Conservation (phyloP, 1,140 invertebrate species). For the Penaeus chinensis region DNA sequence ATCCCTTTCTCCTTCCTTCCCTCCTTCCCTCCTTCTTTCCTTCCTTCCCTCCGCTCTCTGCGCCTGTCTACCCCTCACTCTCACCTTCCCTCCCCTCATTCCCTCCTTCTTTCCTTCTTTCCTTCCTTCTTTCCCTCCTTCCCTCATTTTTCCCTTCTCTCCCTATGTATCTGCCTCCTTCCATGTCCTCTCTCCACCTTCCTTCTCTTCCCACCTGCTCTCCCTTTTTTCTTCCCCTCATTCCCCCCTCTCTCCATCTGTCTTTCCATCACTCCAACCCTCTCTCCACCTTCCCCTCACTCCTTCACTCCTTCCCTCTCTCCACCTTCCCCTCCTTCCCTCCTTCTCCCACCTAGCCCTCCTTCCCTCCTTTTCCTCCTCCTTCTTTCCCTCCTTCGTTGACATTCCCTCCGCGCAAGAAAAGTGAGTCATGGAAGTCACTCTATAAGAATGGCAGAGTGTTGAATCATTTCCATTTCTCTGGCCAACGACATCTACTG, state of each 20-base stretch:
- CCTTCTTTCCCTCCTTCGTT: not conserved
- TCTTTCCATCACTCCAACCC: not conserved
- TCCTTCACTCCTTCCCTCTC: not conserved
- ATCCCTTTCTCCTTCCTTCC: not conserved
- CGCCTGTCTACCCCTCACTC: no score
- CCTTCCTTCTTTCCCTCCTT: not conserved
- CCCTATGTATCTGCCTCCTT: not conserved
- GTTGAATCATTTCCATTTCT: conserved; percentile 36
- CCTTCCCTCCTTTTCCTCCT: no score
- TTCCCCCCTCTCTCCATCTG: not conserved
- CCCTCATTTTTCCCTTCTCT: not conserved
- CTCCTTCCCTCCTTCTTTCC: not conserved
- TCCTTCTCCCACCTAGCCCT: not conserved
- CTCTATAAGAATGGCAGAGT: conserved; percentile 27
- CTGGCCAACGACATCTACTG: conserved; percentile 15
- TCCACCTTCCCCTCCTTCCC: not conserved
- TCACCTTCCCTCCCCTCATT: no score
- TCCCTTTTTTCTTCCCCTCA: not conserved
- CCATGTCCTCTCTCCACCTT: not conserved
- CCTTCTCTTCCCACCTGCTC: not conserved
- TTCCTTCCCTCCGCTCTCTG: not conserved
- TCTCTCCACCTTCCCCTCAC: not conserved
- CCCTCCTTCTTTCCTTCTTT: not conserved
- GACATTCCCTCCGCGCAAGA: not conserved
- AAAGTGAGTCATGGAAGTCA: conserved; percentile 37